These are phyloP conservation scores for Sebastes miniatus DNA, from an alignment of 2,797 vertebrate genomes.

Conservation along the genomic window DNA sequence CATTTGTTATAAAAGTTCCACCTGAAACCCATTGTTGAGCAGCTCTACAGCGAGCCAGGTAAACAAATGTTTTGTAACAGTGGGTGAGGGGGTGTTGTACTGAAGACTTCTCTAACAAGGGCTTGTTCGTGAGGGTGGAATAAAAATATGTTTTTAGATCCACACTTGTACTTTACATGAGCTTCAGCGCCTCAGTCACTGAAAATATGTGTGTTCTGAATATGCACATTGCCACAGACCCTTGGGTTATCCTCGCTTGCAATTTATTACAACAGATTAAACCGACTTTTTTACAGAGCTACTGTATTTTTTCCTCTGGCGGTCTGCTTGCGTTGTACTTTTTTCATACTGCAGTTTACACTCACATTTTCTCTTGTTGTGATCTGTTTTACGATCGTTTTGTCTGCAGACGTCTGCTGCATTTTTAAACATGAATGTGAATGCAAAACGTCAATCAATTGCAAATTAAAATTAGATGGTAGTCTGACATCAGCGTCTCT, in stretches of 20 bases:
- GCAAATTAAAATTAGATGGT: too few relatives aligned
- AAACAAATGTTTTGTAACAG: slow-evolving; percentile 44
- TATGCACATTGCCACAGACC: slow-evolving; percentile 38
- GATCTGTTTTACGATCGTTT: background rate
- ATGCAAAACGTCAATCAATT: background rate
- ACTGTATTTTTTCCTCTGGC: slow-evolving; percentile 24
- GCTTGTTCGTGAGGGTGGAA: slow-evolving; percentile 47
- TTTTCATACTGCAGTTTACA: slow-evolving; percentile 30
- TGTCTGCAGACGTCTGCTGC: slow-evolving; percentile 13
- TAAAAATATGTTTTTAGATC: slow-evolving; percentile 35
- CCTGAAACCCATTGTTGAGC: slow-evolving; percentile 2
- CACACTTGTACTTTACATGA: slow-evolving; percentile 11
- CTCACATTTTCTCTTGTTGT: slow-evolving; percentile 8
- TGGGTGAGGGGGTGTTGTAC: slow-evolving; percentile 21
- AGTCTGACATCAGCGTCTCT: slow-evolving; percentile 29
- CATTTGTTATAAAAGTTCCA: background rate
- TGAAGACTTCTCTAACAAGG: slow-evolving; percentile 38
- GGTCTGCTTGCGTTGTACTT: slow-evolving; percentile 37
- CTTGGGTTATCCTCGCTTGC: slow-evolving; percentile 33
- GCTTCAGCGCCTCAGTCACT: slow-evolving; percentile 17
- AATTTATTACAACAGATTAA: slow-evolving; percentile 54
- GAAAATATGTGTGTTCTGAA: slow-evolving; percentile 31
- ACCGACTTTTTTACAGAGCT: slow-evolving; percentile 26
- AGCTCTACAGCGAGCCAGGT: background rate
- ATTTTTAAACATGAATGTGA: background rate